These are phyloP conservation scores for Nothobranchius furzeri DNA, from an alignment of 2,113 vertebrate genomes.

Conservation along the genomic window DNA sequence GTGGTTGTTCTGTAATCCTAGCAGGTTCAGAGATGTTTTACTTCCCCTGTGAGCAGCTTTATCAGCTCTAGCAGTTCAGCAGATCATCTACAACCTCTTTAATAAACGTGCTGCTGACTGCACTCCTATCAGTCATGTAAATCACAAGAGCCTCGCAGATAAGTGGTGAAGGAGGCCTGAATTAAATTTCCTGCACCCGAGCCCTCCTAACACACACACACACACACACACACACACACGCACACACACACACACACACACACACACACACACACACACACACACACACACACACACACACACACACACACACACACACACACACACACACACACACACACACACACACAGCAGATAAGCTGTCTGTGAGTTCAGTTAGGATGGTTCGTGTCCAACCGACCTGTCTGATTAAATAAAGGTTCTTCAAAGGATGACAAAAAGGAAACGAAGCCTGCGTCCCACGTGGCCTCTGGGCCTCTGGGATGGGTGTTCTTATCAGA, in stretches of 20 bases:
- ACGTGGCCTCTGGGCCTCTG: slow-evolving; percentile 24
- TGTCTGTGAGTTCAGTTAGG: slow-evolving; percentile 33
- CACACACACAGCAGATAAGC: slow-evolving; percentile 6
- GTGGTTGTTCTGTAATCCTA: too few species aligned
- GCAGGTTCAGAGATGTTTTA: too few species aligned
- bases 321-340: too few species aligned
- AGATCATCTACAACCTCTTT: slow-evolving; percentile 1
- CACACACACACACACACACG: too few species aligned
- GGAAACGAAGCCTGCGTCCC: slow-evolving; percentile 49
- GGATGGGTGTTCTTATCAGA: slow-evolving; percentile 63
- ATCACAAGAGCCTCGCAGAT: slow-evolving; percentile 39
- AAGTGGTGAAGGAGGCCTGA: slow-evolving; percentile 30
- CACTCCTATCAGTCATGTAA: slow-evolving; percentile 15
- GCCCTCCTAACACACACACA: neutral
- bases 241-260: too few species aligned
- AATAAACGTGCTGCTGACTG: neutral
- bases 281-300: too few species aligned
- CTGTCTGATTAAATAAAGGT: slow-evolving; percentile 55
- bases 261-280: too few species aligned
- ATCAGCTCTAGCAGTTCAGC: too few species aligned
- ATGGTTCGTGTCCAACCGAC: slow-evolving; percentile 40
- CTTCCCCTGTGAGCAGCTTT: too few species aligned
- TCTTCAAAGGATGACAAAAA: slow-evolving; percentile 39
- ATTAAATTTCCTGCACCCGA: slow-evolving; percentile 37
- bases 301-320: too few species aligned